phyloP scores from a whole-genome alignment of 2,888 invertebrate species.

The Punctoribates punctum region DNA sequence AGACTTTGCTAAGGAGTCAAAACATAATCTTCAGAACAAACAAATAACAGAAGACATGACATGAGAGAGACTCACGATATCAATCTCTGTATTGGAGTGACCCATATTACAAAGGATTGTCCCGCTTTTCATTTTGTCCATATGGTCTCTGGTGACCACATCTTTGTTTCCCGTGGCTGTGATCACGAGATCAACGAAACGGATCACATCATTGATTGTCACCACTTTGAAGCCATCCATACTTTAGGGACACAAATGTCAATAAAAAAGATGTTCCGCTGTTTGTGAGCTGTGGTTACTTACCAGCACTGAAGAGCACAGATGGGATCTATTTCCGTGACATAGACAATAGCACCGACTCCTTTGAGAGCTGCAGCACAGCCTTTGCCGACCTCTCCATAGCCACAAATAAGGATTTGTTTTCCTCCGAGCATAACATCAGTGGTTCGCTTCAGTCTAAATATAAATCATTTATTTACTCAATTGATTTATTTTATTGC shows the following conservation, averaged over 20 bases:
- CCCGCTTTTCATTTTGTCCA: constrained; percentile 95
- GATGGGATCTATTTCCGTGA: constrained; percentile 95
- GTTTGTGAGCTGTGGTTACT: constrained; percentile 41
- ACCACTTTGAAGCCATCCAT: constrained; percentile 97
- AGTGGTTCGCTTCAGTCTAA: constrained; percentile 78
- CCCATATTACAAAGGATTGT: constrained; percentile 97
- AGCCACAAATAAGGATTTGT: constrained; percentile 91
- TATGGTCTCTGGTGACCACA: constrained; percentile 87
- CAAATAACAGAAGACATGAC: constrained; percentile 28
- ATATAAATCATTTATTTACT: constrained; percentile 24
- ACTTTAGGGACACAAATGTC: constrained; percentile 55
- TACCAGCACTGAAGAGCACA: constrained; percentile 92
- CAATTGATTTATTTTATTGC: too few relatives aligned
- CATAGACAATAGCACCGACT: constrained; percentile 84
- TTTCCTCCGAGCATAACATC: constrained; percentile 98
- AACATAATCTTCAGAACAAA: not conserved
- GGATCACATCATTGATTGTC: constrained; percentile 84
- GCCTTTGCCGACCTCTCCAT: constrained; percentile 90
- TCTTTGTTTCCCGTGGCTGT: constrained; percentile 97
- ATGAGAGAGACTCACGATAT: constrained; percentile 63
- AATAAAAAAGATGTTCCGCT: not conserved
- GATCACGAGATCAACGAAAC: constrained; percentile 89
- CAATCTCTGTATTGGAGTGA: constrained; percentile 93
- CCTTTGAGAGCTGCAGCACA: constrained; percentile 93
- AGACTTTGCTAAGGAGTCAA: constrained; percentile 67